These are phyloP conservation scores for Sinopyrophorus schimmeli DNA, from an alignment of 2,888 invertebrate species.

Conservation along the genomic window DNA sequence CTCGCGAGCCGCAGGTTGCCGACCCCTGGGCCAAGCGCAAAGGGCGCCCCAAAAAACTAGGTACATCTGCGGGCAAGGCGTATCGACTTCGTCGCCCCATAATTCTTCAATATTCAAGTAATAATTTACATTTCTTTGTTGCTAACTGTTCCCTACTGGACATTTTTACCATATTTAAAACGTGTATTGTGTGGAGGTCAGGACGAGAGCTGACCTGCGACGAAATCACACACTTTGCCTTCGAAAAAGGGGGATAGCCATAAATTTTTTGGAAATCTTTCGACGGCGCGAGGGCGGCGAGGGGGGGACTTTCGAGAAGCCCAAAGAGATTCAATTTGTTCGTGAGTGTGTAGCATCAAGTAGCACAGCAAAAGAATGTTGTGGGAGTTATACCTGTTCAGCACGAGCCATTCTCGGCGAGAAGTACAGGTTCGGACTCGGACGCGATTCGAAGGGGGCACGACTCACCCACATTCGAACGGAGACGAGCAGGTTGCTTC, in stretches of 20 bases:
- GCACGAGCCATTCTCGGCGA: slow-evolving; percentile 29
- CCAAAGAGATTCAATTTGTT: slow-evolving; percentile 33
- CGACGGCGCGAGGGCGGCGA: no score
- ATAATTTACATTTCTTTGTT: slow-evolving; percentile 34
- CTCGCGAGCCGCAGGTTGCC: no score
- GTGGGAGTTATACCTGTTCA: slow-evolving; percentile 41
- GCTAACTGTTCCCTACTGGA: slow-evolving; percentile 30
- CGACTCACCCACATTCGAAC: slow-evolving; percentile 28
- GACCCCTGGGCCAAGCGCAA: no score
- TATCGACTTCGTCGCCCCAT: slow-evolving; percentile 30
- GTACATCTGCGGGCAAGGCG: slow-evolving; percentile 19
- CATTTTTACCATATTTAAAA: slow-evolving; percentile 34
- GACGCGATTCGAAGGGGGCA: slow-evolving; percentile 25
- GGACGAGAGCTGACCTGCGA: slow-evolving; percentile 23
- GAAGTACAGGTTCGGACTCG: slow-evolving; percentile 22
- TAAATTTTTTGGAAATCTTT: no score
- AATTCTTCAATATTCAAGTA: slow-evolving; percentile 32
- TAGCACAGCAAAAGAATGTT: slow-evolving; percentile 39
- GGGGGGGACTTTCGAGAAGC: no score
- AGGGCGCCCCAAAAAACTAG: slow-evolving; percentile 23
- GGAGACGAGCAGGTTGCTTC: slow-evolving; percentile 28
- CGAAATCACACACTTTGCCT: slow-evolving; percentile 23
- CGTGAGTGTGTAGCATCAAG: slow-evolving; percentile 35
- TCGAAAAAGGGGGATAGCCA: background rate
- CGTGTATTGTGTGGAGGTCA: slow-evolving; percentile 30